phyloP scores from a whole-genome alignment of 2,797 vertebrate genomes.

The Pitangus sulphuratus region DNA sequence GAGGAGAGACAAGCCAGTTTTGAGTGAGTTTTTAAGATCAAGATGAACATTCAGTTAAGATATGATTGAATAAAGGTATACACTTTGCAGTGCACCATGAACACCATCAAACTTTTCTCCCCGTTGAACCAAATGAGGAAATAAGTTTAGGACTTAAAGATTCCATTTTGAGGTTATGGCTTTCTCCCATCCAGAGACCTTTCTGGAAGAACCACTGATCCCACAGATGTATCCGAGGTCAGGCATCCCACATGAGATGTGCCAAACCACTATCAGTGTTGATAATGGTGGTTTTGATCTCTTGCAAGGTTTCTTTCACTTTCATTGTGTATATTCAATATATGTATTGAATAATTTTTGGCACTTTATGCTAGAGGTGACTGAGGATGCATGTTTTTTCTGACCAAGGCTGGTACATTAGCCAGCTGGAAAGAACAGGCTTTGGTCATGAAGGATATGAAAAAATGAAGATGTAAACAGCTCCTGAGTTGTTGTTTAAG shows the following conservation, averaged over 20 bases:
- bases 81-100: not conserved
- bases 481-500: not conserved
- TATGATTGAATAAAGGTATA: not conserved
- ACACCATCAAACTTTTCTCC: not conserved
- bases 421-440: not conserved
- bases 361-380: not conserved
- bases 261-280: not conserved
- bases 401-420: not conserved
- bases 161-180: not conserved
- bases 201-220: not conserved
- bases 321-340: accelerated
- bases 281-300: not conserved
- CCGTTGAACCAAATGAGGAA: not conserved
- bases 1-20: not conserved
- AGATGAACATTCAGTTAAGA: not conserved
- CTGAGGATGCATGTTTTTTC: not conserved
- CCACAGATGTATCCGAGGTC: too few relatives aligned
- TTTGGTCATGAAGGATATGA: not conserved
- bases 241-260: not conserved
- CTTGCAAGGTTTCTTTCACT: not conserved
- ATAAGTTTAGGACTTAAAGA: not conserved
- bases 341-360: not conserved
- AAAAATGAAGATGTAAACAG: not conserved
- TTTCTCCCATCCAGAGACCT: not conserved
- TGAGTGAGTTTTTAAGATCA: not conserved